Evolutionary conservation across 2,888 invertebrate genomes (phyloP), one percentile per base, ranked within the genome.

Genomic region (Pachydiplax longipennis): DNA sequence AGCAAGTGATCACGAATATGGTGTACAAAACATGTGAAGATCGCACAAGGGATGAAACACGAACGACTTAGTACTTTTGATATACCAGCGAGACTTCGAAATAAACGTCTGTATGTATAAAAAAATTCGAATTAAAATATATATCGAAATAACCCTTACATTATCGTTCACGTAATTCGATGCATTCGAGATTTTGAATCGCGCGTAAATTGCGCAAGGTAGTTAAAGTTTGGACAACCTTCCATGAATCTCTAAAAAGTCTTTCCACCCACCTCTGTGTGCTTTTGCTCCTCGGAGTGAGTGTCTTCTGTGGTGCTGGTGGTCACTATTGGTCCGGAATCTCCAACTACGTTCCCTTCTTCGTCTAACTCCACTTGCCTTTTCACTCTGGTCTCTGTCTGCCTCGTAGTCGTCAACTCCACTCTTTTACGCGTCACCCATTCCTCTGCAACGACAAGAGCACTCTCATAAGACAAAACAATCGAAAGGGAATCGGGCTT

Each of bases 281-380:
- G 97, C 93, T 98, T 97, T 92, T 97, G 97, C 94, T 98, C 98
- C 93, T 98, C 97, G 91, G 97, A 98, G 93, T 98, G 97, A 83
- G 97, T 97, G 93, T 98, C 98, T 94, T 98, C 98, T 83, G 97
- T 98, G 92, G 98, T 98, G 92, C 97, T 97, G 92, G 98, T 98
- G 92, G 98, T 98, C 93, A 98, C 97, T 94, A 98, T 96, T 6
- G 98, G 98, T 18, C 98, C 98, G 5, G 98, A 96, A 94, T 98
- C 98, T 92, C 96, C 97, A 91, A 98, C 96, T 91, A 98, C 97
- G 93, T 97, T 97, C 58, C 98, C 98, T 95, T 98, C 98, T 95
- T 98, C 98, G 92, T 98, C 95, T 92, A 98, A 92, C 35, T 94
- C 96, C 91, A 98, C 96, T 94, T 98, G 98, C 81, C 98, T 95